Evolutionary conservation across 2,113 vertebrate genomes (phyloP), one percentile per base, ranked within the genome.

Genomic region (Pseudorhombus dupliciocellatus): DNA sequence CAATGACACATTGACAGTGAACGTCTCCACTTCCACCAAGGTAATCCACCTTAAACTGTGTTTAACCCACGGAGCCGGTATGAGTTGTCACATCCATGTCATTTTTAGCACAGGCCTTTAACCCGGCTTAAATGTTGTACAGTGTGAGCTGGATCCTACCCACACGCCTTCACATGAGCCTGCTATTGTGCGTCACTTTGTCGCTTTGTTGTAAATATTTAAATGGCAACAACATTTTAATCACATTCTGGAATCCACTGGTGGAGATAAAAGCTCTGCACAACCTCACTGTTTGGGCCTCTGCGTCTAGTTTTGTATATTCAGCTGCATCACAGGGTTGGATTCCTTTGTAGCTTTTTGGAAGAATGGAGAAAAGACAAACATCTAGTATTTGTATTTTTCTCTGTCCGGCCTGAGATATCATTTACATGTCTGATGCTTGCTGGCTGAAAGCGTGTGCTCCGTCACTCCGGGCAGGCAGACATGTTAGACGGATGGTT

Each of bases 131-230:
- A 28, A 57, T 22, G 7, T 42, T n/a, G 7, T 12, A 34, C 34
- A 28, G 20, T 55, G 16, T 48, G 24, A 3, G 44, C 18, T 21
- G 24, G 7, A 30, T 44, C 44, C 31, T 42, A 55, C 34, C 11
- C 46, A 63, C 40, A 42, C 16, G 40, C 14, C 4, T 16, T 15
- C 3, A 42, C 7, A 16, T 44, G 40, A 16, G 15, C 5, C 34
- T 37, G 11, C 11, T 12, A 40, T 8, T 44, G 15, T 44, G 14
- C 18, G 16, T 15, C 42, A 18, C 4, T 44, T 7, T 44, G 16
- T 18, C n/a, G 1, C 21, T 8, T 10, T 44, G 52, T 42, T 59
- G 30, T 57, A 73, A 68, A 79, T 58, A 58, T 63, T 73, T 9
- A 34, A 37, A 55, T 24, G 22, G 0, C 55, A 65, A 59, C 48